A percentile compares a stretch with the other conserved stretches of the same genome.
Evolutionary conservation across 2,797 vertebrate species (phyloP).

Genomic region (Loriculus beryllinus): DNA sequence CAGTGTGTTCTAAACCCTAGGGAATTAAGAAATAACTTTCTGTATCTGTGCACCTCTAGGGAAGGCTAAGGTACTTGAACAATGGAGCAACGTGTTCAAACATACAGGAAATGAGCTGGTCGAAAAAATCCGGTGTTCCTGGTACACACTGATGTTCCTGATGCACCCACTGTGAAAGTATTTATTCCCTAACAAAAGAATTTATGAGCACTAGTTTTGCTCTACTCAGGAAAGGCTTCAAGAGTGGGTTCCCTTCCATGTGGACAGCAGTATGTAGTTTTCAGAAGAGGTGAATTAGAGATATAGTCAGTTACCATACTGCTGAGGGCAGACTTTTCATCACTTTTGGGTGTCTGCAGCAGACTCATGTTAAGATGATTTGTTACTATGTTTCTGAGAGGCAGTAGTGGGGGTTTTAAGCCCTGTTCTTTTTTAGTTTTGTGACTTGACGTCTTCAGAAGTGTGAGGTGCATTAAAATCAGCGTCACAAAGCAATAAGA

Average conservation of each 20-base stretch:
- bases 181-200: background rate
- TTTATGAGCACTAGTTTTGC: background rate
- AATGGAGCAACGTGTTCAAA: background rate
- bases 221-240: background rate
- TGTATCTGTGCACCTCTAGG: background rate
- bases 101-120: background rate
- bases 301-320: background rate
- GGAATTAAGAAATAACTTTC: background rate
- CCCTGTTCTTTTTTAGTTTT: background rate
- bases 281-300: background rate
- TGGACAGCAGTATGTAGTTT: background rate
- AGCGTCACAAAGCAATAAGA: background rate
- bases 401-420: background rate
- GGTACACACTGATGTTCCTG: rapidly evolving
- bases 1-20: background rate
- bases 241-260: background rate
- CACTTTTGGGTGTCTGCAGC: background rate
- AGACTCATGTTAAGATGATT: background rate
- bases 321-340: background rate
- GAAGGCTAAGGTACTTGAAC: background rate
- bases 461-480: background rate
- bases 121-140: background rate
- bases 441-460: background rate
- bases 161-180: background rate
- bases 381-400: background rate